Conservation (phyloP, 2,797 vertebrate genomes). For the Sebastes trivittatus region DNA sequence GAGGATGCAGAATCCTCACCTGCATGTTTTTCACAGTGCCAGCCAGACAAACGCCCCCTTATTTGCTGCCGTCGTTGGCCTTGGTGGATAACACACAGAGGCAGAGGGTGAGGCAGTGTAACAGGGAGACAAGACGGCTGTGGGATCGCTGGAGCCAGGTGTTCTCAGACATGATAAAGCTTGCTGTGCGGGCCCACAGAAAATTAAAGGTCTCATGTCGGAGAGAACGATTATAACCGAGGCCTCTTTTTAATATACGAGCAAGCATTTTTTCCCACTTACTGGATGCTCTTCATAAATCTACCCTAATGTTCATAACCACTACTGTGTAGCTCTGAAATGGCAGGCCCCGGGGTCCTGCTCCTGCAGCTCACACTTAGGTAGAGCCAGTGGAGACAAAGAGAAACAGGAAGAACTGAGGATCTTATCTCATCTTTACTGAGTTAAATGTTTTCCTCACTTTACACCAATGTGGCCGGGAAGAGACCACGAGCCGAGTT, state of each 20-base stretch:
- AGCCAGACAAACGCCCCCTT: conserved; percentile 47
- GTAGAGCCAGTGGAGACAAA: conserved; percentile 15
- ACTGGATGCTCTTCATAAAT: conserved; percentile 83
- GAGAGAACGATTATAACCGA: conserved; percentile 80
- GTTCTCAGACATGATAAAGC: conserved; percentile 86
- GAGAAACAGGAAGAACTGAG: conserved; percentile 61
- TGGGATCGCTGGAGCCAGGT: conserved; percentile 80
- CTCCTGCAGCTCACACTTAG: conserved; percentile 47
- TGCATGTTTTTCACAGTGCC: conserved; percentile 34
- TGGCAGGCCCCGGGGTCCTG: conserved; percentile 60
- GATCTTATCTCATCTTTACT: conserved; percentile 78
- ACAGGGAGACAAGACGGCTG: conserved; percentile 71
- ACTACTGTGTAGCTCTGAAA: conserved; percentile 69
- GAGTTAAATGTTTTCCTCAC: conserved; percentile 75
- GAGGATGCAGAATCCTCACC: conserved; percentile 25
- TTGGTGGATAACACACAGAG: conserved; percentile 51
- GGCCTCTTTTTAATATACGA: conserved; percentile 85
- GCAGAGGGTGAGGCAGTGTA: conserved; percentile 56
- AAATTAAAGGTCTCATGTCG: conserved; percentile 86
- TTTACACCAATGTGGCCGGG: conserved; percentile 61
- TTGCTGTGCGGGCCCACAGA: conserved; percentile 81
- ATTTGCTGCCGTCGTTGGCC: conserved; percentile 56
- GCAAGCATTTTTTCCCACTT: conserved; percentile 78
- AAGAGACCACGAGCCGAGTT: conserved; percentile 45
- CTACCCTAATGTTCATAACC: conserved; percentile 79